Conservation (phyloP, 2,888 invertebrate genomes). For the Tinea semifulvella region DNA sequence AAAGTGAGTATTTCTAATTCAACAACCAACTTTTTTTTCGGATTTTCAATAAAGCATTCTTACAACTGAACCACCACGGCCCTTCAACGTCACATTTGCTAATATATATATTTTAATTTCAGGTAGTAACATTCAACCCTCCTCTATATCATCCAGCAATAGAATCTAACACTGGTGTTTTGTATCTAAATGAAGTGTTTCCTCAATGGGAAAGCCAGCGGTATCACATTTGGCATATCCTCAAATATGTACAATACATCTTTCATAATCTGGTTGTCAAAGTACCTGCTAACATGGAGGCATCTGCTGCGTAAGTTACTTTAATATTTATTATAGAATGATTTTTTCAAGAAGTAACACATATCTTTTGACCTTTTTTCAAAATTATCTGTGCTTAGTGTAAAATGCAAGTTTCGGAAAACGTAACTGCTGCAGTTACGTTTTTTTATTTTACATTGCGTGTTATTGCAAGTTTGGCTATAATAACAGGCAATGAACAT, state of each 20-base stretch:
- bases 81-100: no score
- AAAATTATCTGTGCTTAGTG: no score
- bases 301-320: constrained; percentile 70
- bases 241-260: constrained; percentile 84
- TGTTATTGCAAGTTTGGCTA: no score
- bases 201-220: constrained; percentile 85
- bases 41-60: no score
- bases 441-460: no score
- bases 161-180: constrained; percentile 77
- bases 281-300: constrained; percentile 76
- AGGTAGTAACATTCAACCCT: constrained; percentile 86
- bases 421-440: no score
- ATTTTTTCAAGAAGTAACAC: not conserved
- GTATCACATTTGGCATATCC: constrained; percentile 89
- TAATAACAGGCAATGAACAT: no score
- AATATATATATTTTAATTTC: no score
- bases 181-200: constrained; percentile 83
- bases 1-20: no score
- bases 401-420: no score
- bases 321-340: constrained; percentile 18
- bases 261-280: constrained; percentile 84
- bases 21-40: no score
- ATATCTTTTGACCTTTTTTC: not conserved
- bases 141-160: constrained; percentile 89
- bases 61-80: no score